These are phyloP conservation scores for Pyxicephalus adspersus DNA, from an alignment of 2,113 vertebrate genomes.

Conservation along the genomic window DNA sequence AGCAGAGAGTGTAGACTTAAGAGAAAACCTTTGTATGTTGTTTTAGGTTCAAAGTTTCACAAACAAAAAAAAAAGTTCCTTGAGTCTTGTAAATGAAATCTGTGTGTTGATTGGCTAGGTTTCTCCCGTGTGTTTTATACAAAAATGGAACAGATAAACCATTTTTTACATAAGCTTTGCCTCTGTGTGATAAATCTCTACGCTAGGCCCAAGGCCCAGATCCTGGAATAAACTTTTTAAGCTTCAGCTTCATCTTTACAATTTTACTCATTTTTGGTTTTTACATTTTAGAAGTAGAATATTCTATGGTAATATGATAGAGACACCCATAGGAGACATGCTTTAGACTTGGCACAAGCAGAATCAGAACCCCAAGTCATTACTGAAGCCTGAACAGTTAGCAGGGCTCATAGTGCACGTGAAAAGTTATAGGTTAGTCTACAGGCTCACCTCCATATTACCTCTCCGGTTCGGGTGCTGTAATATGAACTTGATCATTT, in stretches of 20 bases:
- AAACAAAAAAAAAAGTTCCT: slow-evolving; percentile 67
- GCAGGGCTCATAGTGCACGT: no score
- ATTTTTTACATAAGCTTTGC: slow-evolving; percentile 80
- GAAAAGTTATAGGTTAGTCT: no score
- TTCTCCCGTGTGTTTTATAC: slow-evolving; percentile 91
- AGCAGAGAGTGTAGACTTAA: slow-evolving; percentile 67
- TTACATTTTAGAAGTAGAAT: no score
- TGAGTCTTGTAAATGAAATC: slow-evolving; percentile 68
- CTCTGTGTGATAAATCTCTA: slow-evolving; percentile 26
- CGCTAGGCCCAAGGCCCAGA: background rate
- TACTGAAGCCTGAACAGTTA: no score
- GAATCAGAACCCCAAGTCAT: no score
- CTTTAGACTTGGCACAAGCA: no score
- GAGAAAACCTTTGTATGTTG: slow-evolving; percentile 78
- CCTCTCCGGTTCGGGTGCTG: no score
- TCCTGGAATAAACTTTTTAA: background rate
- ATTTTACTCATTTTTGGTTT: background rate
- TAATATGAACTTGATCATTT: no score
- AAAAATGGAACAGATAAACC: slow-evolving; percentile 89
- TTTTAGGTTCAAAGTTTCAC: slow-evolving; percentile 79
- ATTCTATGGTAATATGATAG: no score
- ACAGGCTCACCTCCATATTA: no score
- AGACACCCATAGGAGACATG: no score
- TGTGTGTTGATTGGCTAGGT: slow-evolving; percentile 81
- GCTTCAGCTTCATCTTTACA: background rate